These are phyloP conservation scores for Tipula vernalis DNA, from an alignment of 2,888 invertebrate species.

Conservation along the genomic window DNA sequence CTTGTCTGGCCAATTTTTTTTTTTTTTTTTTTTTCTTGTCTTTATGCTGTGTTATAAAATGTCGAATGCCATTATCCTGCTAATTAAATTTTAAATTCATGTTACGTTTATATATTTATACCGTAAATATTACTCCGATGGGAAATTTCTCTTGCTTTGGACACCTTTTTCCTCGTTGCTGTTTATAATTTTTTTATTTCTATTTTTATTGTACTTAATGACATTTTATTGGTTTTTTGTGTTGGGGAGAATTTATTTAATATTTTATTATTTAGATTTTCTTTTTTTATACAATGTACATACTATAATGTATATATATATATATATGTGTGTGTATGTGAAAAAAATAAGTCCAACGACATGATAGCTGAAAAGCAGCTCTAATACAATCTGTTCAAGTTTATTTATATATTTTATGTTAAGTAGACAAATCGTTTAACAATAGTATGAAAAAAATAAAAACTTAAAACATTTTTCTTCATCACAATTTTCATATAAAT, in stretches of 20 bases:
- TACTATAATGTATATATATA: not conserved
- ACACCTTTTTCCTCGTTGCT: not conserved
- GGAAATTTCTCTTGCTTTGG: not conserved
- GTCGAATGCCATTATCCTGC: not conserved
- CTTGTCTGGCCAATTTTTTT: not conserved
- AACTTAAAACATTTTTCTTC: not conserved
- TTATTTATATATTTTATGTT: not conserved
- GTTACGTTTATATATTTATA: conserved; percentile 4
- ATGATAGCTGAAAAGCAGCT: not conserved
- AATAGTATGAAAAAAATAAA: not conserved
- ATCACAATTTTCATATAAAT: conserved; percentile 4
- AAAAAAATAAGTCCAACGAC: not conserved
- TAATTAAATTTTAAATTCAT: not conserved
- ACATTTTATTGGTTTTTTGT: not conserved
- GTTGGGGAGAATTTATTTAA: not conserved
- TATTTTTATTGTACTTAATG: not conserved
- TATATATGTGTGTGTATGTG: not conserved
- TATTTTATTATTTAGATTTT: not conserved
- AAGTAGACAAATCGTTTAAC: not conserved
- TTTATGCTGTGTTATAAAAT: not conserved
- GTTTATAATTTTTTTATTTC: not conserved
- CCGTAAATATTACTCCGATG: not conserved
- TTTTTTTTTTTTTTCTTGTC: not conserved
- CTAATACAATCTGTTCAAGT: not conserved
- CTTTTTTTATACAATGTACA: not conserved